Evolutionary conservation across 1,140 invertebrate species (phyloP), one percentile per base, ranked within the genome.

Genomic region (Diprion similis): DNA sequence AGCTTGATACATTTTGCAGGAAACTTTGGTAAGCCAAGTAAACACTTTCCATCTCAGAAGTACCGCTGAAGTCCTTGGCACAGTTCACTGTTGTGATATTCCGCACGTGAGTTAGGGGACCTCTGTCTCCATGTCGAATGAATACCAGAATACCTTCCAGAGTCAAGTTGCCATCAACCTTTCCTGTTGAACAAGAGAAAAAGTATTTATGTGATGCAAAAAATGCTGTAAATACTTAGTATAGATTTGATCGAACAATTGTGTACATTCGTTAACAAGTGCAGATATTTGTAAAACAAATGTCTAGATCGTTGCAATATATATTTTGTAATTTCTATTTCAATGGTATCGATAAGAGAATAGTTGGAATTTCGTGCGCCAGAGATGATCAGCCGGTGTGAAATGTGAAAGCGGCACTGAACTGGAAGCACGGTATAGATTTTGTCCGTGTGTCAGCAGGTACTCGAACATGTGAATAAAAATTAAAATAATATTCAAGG

Each of bases 61-160:
- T 82, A 8, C 88, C 88, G 15, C 85, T 85, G 18, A 89, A 87
- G 17, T 88, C 86, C 48, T 88, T 88, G 72, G 92, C 92, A 86
- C 97, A 98, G 77, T 95, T 93, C 6, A 97, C 89, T 67, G 88
- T 90, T 24, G 93, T 92, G 65, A 95, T 91, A 77, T 94, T 93
- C 75, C 91, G 89, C 7, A 97, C 89, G 84, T 95, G 93, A 10
- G 93, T 92, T 67, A 98, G 88, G 1, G 96, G 94, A 8, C 95
- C 95, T 66, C 96, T 89, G 84, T 97, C 96, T 2, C 97, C 97
- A 86, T 98, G 96, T 46, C 97, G 88, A 8, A 96, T 92, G 10
- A 97, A 86, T 46, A 97, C 89, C 47, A 97, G 85, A 9, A 97
- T 90, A 10, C 95, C 94, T 85, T 94, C 93, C 15, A 98, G 81